These are phyloP conservation scores for Listronotus oregonensis DNA, from an alignment of 1,140 invertebrate genomes.

Conservation along the genomic window DNA sequence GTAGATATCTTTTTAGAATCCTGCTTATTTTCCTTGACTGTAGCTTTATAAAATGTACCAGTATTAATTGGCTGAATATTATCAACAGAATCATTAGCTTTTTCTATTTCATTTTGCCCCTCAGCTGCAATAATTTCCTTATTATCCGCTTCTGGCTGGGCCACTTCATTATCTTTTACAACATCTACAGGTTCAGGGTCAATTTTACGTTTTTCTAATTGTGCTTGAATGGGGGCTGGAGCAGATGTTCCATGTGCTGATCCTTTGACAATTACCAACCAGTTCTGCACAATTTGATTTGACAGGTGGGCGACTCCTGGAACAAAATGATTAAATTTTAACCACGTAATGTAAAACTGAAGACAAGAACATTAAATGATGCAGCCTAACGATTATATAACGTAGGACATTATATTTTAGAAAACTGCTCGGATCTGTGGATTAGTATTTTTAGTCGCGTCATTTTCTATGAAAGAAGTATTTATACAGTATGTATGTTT, in stretches of 20 bases:
- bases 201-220: background rate
- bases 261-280: slow-evolving; percentile 82
- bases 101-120: slow-evolving; percentile 13
- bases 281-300: slow-evolving; percentile 83
- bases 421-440: no score
- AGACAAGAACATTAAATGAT: no score
- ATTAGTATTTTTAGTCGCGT: no score
- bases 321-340: slow-evolving; percentile 20
- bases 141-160: slow-evolving; percentile 7
- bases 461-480: no score
- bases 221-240: background rate
- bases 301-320: slow-evolving; percentile 62
- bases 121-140: background rate
- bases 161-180: slow-evolving; percentile 4
- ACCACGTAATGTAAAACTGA: no score
- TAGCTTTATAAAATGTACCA: slow-evolving; percentile 67
- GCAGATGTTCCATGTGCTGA: slow-evolving; percentile 5
- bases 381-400: no score
- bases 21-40: slow-evolving; percentile 74
- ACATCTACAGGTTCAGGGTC: slow-evolving; percentile 2
- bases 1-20: slow-evolving; percentile 67
- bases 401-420: no score
- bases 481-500: no score
- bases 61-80: slow-evolving; percentile 44
- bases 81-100: slow-evolving; percentile 27